Conservation (phyloP, 2,113 vertebrate species). For the Phoxinus phoxinus region DNA sequence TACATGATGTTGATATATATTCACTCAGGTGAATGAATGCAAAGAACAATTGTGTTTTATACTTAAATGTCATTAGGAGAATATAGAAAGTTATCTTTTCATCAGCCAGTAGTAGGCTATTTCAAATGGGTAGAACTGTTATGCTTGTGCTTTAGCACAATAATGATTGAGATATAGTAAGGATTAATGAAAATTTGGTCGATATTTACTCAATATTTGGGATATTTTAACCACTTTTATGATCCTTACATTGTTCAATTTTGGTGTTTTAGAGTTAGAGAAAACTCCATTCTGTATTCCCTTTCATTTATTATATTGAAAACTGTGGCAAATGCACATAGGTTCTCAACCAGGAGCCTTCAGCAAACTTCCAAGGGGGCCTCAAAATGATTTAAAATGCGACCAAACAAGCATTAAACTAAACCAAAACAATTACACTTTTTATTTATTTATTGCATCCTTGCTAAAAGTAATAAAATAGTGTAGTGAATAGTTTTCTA, state of each 20-base stretch:
- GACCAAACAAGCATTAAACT: no score
- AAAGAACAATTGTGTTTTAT: background rate
- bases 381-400: no score
- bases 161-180: background rate
- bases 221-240: background rate
- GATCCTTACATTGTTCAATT: background rate
- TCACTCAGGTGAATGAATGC: background rate
- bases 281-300: no score
- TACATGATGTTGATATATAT: background rate
- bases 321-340: no score
- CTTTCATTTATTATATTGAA: no score
- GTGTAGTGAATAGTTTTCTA: background rate
- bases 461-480: background rate
- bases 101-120: background rate
- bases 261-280: no score
- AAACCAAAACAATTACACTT: background rate
- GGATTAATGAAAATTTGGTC: background rate
- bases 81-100: background rate
- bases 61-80: background rate
- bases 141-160: background rate
- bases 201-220: background rate
- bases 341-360: no score
- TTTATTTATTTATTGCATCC: background rate
- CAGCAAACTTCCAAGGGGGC: no score
- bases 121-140: background rate